Evolutionary conservation across 2,113 vertebrate genomes (phyloP), one percentile per base, ranked within the genome.

Genomic region (Aleadryas rufinucha): DNA sequence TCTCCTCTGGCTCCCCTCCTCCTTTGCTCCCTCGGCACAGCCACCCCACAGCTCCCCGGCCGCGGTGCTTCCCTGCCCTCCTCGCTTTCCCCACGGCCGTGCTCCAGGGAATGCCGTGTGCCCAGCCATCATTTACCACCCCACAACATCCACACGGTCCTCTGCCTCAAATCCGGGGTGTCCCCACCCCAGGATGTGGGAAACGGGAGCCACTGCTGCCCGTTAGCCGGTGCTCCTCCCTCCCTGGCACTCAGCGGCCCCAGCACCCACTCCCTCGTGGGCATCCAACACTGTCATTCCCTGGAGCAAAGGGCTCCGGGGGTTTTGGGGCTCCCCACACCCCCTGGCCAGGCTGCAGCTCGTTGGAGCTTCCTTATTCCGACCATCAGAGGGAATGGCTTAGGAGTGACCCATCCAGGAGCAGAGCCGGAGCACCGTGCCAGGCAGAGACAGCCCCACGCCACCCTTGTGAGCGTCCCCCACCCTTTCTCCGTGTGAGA

Each of bases 91-190:
- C 64, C 23, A 1, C 2, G 50, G 28, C 45, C 2, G 0, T 33
- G 63, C 44, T 56, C 35, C 5, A 3, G 21, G 63, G 64, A 41
- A 33, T 18, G 50, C 45, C n/a, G n/a, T 4, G 2, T 11, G 1
- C 23, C 37, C 41, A 3, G 5, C 41, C 59, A 10, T 4, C 3
- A 1, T 70, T 66, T 1, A 2, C 33, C 16, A 11, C 61, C 16
- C 1, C 24, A 4, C 5, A 14, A 37, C 7, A 3, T 6, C 76
- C 13, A 1, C 30, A 7, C 1, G 0, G 16, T 13, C n/a, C 66
- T 57, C 42, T n/a, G 42, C 30, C 70, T 63, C 35, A 5, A 84
- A 63, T 10, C 24, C 0, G 0, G n/a, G 45, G 30, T 30, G 37
- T 66, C 41, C 78, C 39, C 42, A 28, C 1, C 12, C 33, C 16